Evolutionary conservation across 2,113 vertebrate genomes (phyloP).

Genomic region (Psilopogon haemacephalus): DNA sequence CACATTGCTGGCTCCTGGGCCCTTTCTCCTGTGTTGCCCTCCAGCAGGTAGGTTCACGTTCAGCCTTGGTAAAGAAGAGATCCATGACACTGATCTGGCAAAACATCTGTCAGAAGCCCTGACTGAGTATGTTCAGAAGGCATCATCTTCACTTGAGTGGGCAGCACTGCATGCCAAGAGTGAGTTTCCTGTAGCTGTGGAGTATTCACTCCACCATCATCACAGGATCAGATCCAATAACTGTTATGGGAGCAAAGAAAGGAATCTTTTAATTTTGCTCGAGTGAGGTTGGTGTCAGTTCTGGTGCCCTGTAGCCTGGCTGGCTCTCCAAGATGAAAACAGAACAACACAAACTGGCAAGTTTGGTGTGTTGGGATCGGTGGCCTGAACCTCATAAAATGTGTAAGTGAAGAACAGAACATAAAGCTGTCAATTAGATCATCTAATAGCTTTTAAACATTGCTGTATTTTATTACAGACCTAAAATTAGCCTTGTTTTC

Average conservation of each 20-base stretch:
- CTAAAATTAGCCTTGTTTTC: slow-evolving; percentile 49
- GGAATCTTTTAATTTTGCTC: background rate
- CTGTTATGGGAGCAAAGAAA: background rate
- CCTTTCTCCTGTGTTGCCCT: no score
- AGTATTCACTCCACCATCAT: background rate
- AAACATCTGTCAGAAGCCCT: background rate
- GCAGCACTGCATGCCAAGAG: background rate
- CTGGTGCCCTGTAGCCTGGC: background rate
- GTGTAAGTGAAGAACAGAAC: slow-evolving; percentile 3
- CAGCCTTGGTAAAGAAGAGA: background rate
- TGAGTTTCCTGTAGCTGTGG: background rate
- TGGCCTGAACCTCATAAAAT: background rate
- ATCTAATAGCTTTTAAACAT: slow-evolving; percentile 45
- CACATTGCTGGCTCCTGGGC: no score
- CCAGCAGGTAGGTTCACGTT: background rate
- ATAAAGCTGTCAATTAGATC: slow-evolving; percentile 42
- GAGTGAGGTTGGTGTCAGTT: background rate
- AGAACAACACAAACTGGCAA: slow-evolving; percentile 9
- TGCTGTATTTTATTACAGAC: slow-evolving; percentile 23
- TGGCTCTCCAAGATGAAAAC: slow-evolving; percentile 5
- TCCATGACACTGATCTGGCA: background rate
- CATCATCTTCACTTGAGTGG: background rate
- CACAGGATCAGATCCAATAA: background rate
- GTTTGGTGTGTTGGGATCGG: background rate
- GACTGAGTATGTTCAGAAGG: background rate